Percentiles rank a stretch among this genome's conserved stretches.
Evolutionary conservation across 2,888 invertebrate species (phyloP).

Genomic region (Abscondita cerata): DNA sequence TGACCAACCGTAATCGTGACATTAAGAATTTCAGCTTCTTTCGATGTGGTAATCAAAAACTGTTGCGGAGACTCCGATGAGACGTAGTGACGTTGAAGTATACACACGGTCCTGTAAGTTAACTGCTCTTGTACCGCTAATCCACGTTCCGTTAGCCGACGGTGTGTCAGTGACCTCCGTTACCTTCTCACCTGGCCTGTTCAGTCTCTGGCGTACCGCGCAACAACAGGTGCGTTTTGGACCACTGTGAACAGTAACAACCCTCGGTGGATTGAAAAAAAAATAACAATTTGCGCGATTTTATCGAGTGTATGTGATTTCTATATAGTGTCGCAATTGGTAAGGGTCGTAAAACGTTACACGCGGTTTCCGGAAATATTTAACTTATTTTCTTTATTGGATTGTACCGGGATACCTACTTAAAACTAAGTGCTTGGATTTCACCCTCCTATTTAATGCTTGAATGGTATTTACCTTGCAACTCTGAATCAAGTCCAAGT

Average conservation of each 20-base stretch:
- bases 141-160: constrained; percentile 55
- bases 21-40: constrained; percentile 35
- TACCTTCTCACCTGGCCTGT: constrained; percentile 58
- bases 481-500: constrained; percentile 40
- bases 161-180: constrained; percentile 58
- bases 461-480: constrained; percentile 8
- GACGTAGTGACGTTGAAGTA: constrained; percentile 47
- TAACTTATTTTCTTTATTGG: background rate
- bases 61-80: constrained; percentile 42
- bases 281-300: background rate
- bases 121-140: constrained; percentile 60
- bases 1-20: constrained; percentile 32
- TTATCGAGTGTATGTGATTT: background rate
- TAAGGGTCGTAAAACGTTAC: background rate
- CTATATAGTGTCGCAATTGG: background rate
- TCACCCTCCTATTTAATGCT: background rate
- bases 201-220: constrained; percentile 57
- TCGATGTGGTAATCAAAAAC: constrained; percentile 19
- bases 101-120: constrained; percentile 60
- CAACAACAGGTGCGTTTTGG: constrained; percentile 57
- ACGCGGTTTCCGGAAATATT: background rate
- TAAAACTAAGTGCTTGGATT: constrained; percentile 5
- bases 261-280: constrained; percentile 18
- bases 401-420: no score
- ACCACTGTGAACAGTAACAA: constrained; percentile 32